Conservation (phyloP, 2,888 invertebrate genomes). For the Tachystola acroxantha region DNA sequence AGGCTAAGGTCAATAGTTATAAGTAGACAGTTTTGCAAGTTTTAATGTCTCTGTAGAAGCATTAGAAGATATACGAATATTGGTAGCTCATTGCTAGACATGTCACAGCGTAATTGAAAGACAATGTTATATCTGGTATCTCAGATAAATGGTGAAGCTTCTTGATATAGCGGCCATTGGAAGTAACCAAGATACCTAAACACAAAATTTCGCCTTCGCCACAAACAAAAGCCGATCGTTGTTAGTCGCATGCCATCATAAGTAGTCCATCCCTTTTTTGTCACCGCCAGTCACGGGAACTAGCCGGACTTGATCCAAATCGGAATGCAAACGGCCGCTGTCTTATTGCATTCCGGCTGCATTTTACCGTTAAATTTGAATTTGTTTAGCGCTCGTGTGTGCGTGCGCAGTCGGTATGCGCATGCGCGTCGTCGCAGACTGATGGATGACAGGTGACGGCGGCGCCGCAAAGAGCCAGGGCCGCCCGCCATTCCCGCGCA, state of each 20-base stretch:
- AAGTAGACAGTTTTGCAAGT: no score
- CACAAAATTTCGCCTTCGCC: no score
- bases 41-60: no score
- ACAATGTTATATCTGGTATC: no score
- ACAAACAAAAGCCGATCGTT: constrained; percentile 23
- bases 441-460: constrained; percentile 77
- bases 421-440: constrained; percentile 71
- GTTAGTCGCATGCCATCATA: constrained; percentile 51
- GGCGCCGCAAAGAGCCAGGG: constrained; percentile 53
- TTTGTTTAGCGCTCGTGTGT: constrained; percentile 40
- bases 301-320: constrained; percentile 37
- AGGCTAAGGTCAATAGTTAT: no score
- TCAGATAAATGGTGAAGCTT: no score
- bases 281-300: constrained; percentile 40
- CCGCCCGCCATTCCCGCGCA: constrained; percentile 21
- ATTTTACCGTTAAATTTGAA: constrained; percentile 72
- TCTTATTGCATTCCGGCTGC: constrained; percentile 63
- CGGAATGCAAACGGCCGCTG: constrained; percentile 49
- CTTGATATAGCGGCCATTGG: no score
- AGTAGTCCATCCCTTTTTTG: constrained; percentile 57
- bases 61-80: no score
- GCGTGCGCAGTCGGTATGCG: constrained; percentile 45
- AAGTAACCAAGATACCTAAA: no score
- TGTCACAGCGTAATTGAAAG: no score
- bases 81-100: no score